A percentile compares a stretch with the other conserved stretches of the same genome.
These are phyloP conservation scores for Euura lappo DNA, from an alignment of 1,140 invertebrate genomes.

Conservation along the genomic window DNA sequence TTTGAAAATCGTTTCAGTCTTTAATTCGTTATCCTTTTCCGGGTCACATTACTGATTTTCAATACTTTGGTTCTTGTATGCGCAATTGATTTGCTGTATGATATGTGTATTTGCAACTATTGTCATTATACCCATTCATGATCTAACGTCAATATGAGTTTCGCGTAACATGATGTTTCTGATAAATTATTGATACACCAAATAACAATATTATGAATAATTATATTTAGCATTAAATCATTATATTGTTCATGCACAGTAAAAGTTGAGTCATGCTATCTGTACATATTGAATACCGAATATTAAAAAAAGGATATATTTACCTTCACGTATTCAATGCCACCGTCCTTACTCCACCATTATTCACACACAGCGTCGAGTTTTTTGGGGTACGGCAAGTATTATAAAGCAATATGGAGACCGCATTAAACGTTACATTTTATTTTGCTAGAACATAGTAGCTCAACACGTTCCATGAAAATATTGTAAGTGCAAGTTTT, in stretches of 20 bases:
- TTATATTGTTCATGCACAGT: slow-evolving; percentile 19
- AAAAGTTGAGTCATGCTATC: slow-evolving; percentile 14
- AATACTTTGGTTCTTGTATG: neutral
- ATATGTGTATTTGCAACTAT: neutral
- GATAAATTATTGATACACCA: slow-evolving; percentile 7
- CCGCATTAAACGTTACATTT: no score
- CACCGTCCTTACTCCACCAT: neutral
- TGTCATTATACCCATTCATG: neutral
- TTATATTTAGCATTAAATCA: slow-evolving; percentile 12
- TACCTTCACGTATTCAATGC: neutral
- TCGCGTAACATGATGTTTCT: neutral
- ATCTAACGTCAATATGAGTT: neutral
- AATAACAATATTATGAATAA: slow-evolving; percentile 6
- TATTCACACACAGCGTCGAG: neutral
- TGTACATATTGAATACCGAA: slow-evolving; percentile 18
- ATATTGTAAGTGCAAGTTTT: no score
- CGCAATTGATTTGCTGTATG: neutral
- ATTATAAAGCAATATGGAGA: no score
- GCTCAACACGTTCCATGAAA: no score
- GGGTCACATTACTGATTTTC: neutral
- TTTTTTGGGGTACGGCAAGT: no score
- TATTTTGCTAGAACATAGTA: no score
- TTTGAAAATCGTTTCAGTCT: neutral
- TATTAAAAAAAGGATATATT: slow-evolving; percentile 20
- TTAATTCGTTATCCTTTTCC: neutral